Evolutionary conservation across 2,113 vertebrate genomes (phyloP).

Genomic region (Zeus faber): DNA sequence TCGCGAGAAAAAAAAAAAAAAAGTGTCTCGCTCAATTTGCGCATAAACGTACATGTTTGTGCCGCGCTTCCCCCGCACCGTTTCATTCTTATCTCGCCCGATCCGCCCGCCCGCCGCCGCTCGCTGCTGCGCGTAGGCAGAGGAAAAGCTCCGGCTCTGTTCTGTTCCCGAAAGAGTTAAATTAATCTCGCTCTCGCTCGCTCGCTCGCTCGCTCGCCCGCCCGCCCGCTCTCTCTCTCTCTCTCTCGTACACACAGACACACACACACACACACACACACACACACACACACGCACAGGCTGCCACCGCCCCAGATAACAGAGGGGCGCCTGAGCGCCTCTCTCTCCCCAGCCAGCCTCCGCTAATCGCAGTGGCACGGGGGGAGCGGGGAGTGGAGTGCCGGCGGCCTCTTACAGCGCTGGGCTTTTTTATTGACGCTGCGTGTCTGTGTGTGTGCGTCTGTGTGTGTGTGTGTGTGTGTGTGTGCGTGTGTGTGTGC

Average conservation of each 20-base stretch:
- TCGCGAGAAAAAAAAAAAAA: too few relatives aligned
- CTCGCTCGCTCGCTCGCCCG: background rate
- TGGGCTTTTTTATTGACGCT: constrained; percentile 72
- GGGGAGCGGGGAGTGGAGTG: constrained; percentile 50
- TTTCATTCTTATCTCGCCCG: background rate
- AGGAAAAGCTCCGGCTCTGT: background rate
- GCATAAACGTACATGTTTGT: too few relatives aligned
- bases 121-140: background rate
- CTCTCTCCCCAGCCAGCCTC: constrained; percentile 66
- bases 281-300: constrained; percentile 47
- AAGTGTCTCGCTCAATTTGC: too few relatives aligned
- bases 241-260: background rate
- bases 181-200: constrained; percentile 52
- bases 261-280: constrained; percentile 20
- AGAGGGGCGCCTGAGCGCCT: constrained; percentile 73
- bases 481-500: constrained; percentile 38
- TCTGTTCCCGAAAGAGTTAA: constrained; percentile 61
- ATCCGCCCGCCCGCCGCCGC: background rate
- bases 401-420: constrained; percentile 72
- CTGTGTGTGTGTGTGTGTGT: constrained; percentile 2
- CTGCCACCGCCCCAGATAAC: constrained; percentile 75
- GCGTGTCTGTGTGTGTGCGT: constrained; percentile 26
- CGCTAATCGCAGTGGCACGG: constrained; percentile 71
- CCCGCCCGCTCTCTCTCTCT: too few relatives aligned
- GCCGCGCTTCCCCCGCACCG: too few relatives aligned